These are phyloP conservation scores for Vidua chalybeata DNA, from an alignment of 2,113 vertebrate genomes.

Conservation along the genomic window DNA sequence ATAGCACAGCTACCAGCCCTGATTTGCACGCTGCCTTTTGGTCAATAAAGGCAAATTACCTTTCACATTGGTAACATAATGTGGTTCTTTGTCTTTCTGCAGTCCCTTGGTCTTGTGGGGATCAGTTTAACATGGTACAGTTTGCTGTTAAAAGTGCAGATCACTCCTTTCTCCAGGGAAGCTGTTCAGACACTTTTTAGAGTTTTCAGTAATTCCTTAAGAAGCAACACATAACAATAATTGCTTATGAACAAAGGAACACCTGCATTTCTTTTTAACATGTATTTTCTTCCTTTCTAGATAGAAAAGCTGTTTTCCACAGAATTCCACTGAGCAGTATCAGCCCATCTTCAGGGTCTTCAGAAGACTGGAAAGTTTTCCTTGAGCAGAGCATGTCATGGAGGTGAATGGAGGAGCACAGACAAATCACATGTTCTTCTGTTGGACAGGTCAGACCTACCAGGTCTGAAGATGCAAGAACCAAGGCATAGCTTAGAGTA, in stretches of 20 bases:
- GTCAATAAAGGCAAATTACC: not conserved
- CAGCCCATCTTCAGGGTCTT: not conserved
- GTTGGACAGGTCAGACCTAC: not conserved
- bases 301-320: not conserved
- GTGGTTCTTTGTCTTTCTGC: not conserved
- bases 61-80: not conserved
- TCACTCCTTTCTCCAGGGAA: not conserved
- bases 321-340: not conserved
- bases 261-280: not conserved
- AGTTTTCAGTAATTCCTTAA: not conserved
- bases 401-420: not conserved
- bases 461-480: not conserved
- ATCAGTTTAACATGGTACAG: not conserved
- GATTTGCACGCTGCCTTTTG: not conserved
- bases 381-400: not conserved
- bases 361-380: not conserved
- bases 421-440: not conserved
- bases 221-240: not conserved
- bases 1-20: not conserved
- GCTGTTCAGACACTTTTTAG: not conserved
- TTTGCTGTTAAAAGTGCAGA: not conserved
- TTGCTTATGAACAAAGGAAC: not conserved
- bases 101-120: not conserved
- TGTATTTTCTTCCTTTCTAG: conserved; percentile 17
- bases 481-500: conserved; percentile 58